Evolutionary conservation across 2,797 vertebrate genomes (phyloP), one percentile per base, ranked within the genome.

Genomic region (Myripristis murdjan): DNA sequence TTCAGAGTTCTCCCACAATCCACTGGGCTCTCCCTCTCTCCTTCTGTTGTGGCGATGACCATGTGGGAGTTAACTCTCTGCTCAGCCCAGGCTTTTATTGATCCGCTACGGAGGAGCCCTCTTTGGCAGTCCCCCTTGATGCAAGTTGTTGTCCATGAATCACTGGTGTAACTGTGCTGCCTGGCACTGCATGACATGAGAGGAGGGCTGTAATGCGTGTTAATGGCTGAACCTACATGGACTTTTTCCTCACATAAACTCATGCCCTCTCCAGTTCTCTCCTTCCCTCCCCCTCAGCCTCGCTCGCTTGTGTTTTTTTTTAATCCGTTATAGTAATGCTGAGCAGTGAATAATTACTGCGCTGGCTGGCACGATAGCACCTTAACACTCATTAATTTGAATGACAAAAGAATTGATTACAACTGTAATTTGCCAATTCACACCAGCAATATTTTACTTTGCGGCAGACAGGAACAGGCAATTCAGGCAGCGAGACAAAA

Each of bases 61-160:
- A 44, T 35, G 81, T 86, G 80, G 80, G 84, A 86, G 82, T 71
- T 37, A 62, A 85, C 62, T 85, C 79, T 22, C 68, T 33, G 44
- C 63, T 76, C 62, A 60, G 70, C 79, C 47, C 73, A 11, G 77
- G 71, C 43, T 86, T 79, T 70, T 85, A 91, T 92, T n/a, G 89
- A 91, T 88, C 81, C 35, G 61, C 51, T 77, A 76, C 70, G 87
- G 86, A 89, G 84, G 79, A 82, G 76, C 76, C 80, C 70, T 83
- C 74, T 54, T 71, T 66, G 64, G 52, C 79, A 79, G 66, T 47
- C 39, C 62, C 60, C 59, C 73, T 68, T 12, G 71, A 58, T 76
- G 56, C 60, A 5, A 35, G n/a, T 20, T 10, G 28, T 37, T 20
- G 43, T 43, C 75, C 15, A 57, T 91, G 87, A 91, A 77, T 91